phyloP scores from a whole-genome alignment of 2,888 invertebrate genomes.

The Dusona sp. region DNA sequence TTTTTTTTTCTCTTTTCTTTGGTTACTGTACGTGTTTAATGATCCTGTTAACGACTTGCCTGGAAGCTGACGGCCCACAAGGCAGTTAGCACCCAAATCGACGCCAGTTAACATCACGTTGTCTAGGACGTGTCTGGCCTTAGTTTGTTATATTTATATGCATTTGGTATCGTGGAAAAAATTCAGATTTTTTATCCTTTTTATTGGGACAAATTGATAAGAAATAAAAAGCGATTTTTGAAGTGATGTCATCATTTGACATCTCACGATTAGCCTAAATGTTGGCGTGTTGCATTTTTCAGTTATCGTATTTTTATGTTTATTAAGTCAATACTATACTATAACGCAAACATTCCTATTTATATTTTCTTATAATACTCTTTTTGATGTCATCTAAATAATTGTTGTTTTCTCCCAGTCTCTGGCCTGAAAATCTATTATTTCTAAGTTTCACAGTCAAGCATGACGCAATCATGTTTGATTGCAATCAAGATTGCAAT shows the following conservation, averaged over 20 bases:
- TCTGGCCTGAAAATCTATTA: background rate
- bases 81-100: slow-evolving; percentile 15
- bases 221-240: background rate
- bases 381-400: background rate
- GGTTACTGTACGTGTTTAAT: background rate
- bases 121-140: slow-evolving; percentile 7
- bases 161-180: background rate
- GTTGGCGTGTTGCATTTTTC: background rate
- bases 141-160: background rate
- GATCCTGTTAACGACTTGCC: background rate
- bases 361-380: background rate
- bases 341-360: background rate
- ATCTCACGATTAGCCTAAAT: background rate
- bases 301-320: background rate
- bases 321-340: background rate
- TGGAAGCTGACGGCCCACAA: background rate
- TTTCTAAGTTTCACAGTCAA: too few relatives aligned
- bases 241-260: background rate
- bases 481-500: too few relatives aligned
- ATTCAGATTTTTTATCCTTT: background rate
- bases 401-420: background rate
- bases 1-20: background rate
- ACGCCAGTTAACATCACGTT: slow-evolving; percentile 7
- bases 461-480: too few relatives aligned
- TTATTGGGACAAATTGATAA: background rate